phyloP scores from a whole-genome alignment of 2,888 invertebrate genomes.

The Leptarthrus brevirostris region DNA sequence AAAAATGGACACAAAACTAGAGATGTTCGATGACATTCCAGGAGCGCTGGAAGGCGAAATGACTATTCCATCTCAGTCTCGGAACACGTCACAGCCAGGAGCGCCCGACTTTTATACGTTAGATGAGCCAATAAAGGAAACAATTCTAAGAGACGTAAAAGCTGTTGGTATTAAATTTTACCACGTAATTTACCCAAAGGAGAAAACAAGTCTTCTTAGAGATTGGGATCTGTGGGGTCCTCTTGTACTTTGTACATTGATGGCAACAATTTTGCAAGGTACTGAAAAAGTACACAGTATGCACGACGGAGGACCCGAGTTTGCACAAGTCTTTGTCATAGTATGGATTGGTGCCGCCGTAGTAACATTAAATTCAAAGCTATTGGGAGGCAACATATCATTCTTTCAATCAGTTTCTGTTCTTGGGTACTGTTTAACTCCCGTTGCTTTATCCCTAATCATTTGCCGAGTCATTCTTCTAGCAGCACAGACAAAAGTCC shows the following conservation, averaged over 20 bases:
- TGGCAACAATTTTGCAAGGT: slow-evolving; percentile 94
- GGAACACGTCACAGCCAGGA: slow-evolving; percentile 69
- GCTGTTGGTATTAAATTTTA: slow-evolving; percentile 95
- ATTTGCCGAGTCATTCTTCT: slow-evolving; percentile 85
- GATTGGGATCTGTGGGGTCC: slow-evolving; percentile 99
- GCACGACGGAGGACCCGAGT: slow-evolving; percentile 93
- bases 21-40: slow-evolving; percentile 74
- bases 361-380: slow-evolving; percentile 96
- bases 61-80: slow-evolving; percentile 70
- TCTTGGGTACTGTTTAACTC: slow-evolving; percentile 95
- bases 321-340: slow-evolving; percentile 97
- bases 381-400: slow-evolving; percentile 95
- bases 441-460: slow-evolving; percentile 86
- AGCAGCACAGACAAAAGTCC: slow-evolving; percentile 75
- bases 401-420: slow-evolving; percentile 98
- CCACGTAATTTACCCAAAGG: slow-evolving; percentile 93
- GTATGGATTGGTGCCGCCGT: slow-evolving; percentile 98
- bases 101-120: slow-evolving; percentile 87
- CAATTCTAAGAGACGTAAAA: slow-evolving; percentile 91
- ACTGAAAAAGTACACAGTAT: slow-evolving; percentile 74
- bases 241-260: slow-evolving; percentile 92
- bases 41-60: slow-evolving; percentile 80
- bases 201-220: slow-evolving; percentile 89
- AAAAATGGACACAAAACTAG: too few species aligned
- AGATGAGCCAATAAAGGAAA: slow-evolving; percentile 95